Conservation (phyloP, 2,888 invertebrate species). For the Holacanthella duospinosa region DNA sequence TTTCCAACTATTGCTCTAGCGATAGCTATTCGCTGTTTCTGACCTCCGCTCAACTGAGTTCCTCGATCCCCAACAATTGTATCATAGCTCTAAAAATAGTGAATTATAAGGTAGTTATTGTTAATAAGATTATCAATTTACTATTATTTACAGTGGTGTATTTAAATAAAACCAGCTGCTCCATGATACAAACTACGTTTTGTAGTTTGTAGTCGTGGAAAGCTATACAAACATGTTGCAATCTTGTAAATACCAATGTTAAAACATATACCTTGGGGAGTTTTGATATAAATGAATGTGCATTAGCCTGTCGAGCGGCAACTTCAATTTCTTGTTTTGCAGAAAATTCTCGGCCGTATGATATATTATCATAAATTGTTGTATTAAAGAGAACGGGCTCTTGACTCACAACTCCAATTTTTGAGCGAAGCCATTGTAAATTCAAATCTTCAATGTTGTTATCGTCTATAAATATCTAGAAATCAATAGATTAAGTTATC, state of each 20-base stretch:
- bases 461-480: constrained; percentile 50
- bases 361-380: constrained; percentile 74
- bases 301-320: constrained; percentile 63
- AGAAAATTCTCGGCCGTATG: constrained; percentile 59
- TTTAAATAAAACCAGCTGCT: too few species aligned
- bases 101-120: neutral
- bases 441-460: constrained; percentile 57
- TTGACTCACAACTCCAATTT: constrained; percentile 76
- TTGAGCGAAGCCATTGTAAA: constrained; percentile 59
- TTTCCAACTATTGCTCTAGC: constrained; percentile 22
- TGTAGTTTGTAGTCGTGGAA: too few species aligned
- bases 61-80: too few species aligned
- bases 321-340: constrained; percentile 57
- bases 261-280: constrained; percentile 62
- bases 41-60: too few species aligned
- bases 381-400: constrained; percentile 77
- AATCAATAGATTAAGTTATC: too few species aligned
- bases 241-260: too few species aligned
- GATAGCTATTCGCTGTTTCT: constrained; percentile 3
- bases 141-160: neutral
- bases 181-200: neutral
- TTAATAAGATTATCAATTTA: neutral
- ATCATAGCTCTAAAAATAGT: neutral
- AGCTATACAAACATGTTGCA: too few species aligned
- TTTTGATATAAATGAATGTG: constrained; percentile 62